Conservation (phyloP, 2,888 invertebrate species). For the Drosophila incognita region DNA sequence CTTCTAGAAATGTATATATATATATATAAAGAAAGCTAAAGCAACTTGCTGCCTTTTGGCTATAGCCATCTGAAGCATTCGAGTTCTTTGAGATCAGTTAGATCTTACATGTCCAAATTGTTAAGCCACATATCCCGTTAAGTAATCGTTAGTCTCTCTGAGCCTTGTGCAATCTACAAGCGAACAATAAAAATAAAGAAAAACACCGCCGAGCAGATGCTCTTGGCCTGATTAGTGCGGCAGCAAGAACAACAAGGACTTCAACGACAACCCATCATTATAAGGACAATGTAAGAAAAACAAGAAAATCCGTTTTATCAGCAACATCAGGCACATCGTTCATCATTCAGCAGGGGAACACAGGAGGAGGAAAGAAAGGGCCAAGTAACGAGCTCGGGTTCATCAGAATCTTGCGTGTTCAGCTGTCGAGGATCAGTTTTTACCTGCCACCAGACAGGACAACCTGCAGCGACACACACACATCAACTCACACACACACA, state of each 20-base stretch:
- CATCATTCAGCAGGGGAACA: slow-evolving; percentile 30
- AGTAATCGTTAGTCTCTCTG: background rate
- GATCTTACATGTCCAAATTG: background rate
- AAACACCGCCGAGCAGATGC: slow-evolving; percentile 29
- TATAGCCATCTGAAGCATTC: background rate
- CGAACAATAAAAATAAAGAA: background rate
- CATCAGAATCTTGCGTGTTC: slow-evolving; percentile 52
- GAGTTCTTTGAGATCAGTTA: background rate
- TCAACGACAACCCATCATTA: slow-evolving; percentile 28
- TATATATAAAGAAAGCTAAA: background rate
- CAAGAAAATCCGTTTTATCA: slow-evolving; percentile 71
- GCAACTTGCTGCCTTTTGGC: background rate
- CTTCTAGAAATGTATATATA: background rate
- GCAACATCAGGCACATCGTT: slow-evolving; percentile 36
- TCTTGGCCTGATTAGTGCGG: slow-evolving; percentile 24
- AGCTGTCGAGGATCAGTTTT: slow-evolving; percentile 61
- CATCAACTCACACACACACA: slow-evolving; percentile 3
- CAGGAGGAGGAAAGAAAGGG: slow-evolving; percentile 2
- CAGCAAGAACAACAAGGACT: background rate
- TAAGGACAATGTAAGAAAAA: slow-evolving; percentile 54
- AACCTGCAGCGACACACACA: slow-evolving; percentile 57
- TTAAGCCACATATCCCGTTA: background rate
- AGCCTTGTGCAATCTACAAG: slow-evolving; percentile 12
- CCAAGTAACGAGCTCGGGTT: slow-evolving; percentile 26
- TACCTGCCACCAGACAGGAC: slow-evolving; percentile 52